Percentiles rank a stretch among this genome's conserved stretches.
Evolutionary conservation across 2,113 vertebrate genomes (phyloP).

Genomic region (Corythaeola cristata): DNA sequence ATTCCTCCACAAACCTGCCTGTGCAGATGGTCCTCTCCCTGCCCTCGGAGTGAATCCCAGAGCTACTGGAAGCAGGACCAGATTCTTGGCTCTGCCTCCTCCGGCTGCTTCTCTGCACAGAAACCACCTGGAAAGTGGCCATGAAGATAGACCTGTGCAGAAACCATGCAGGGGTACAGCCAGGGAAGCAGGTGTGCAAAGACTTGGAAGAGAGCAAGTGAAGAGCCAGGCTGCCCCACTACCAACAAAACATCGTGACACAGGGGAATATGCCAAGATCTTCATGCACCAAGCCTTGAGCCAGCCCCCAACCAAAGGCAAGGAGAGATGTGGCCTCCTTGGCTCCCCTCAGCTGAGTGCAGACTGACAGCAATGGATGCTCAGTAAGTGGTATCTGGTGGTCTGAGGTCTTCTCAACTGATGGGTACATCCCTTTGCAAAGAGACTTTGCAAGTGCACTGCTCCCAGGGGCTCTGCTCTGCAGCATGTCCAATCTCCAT

Average conservation of each 20-base stretch:
- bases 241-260: rapidly evolving
- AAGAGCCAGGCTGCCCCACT: not conserved
- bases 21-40: slow-evolving; percentile 62
- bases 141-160: slow-evolving; percentile 35
- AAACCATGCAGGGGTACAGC: not conserved
- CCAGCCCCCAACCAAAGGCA: not conserved
- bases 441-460: not conserved
- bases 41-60: slow-evolving; percentile 28
- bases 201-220: not conserved
- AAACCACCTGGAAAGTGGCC: slow-evolving; percentile 59
- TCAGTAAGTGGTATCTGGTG: not conserved
- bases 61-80: slow-evolving; percentile 6
- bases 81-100: slow-evolving; percentile 39
- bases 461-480: not conserved
- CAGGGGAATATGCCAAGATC: no score
- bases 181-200: not conserved
- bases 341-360: not conserved
- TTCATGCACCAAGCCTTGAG: not conserved
- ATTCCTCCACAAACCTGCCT: slow-evolving; percentile 50
- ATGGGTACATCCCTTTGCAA: not conserved
- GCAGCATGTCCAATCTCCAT: not conserved
- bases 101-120: not conserved
- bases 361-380: not conserved
- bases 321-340: not conserved
- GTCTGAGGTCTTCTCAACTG: not conserved